Evolutionary conservation across 2,888 invertebrate genomes (phyloP).

Genomic region (Acronicta psi): DNA sequence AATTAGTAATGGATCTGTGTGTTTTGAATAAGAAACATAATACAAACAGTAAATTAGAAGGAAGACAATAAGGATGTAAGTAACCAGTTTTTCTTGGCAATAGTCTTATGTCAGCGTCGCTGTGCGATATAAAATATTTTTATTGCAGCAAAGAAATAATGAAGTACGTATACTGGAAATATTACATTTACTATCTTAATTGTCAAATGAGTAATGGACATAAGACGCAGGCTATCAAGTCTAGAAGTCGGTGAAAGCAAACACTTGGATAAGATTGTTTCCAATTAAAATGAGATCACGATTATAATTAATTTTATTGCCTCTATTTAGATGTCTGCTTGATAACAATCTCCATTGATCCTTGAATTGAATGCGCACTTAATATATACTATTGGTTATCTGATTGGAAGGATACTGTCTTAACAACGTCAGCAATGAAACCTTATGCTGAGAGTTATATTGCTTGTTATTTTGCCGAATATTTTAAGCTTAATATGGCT

Average conservation of each 20-base stretch:
- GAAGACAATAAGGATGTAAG: no score
- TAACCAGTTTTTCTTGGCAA: no score
- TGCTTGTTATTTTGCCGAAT: slow-evolving; percentile 18
- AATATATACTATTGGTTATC: slow-evolving; percentile 31
- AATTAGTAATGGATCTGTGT: no score
- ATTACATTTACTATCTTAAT: slow-evolving; percentile 20
- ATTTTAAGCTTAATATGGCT: slow-evolving; percentile 12
- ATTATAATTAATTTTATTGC: slow-evolving; percentile 48
- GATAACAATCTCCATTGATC: slow-evolving; percentile 51
- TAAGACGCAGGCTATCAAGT: slow-evolving; percentile 20
- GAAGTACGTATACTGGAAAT: slow-evolving; percentile 18
- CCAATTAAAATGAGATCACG: slow-evolving; percentile 58
- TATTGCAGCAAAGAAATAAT: no score
- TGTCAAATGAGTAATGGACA: slow-evolving; percentile 14
- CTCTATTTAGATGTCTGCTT: slow-evolving; percentile 54
- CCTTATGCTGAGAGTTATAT: slow-evolving; percentile 3
- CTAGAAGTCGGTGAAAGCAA: slow-evolving; percentile 40
- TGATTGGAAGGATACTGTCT: slow-evolving; percentile 15
- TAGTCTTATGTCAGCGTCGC: no score
- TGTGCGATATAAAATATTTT: no score
- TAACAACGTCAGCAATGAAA: not conserved
- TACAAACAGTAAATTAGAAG: no score
- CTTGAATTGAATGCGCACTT: slow-evolving; percentile 38
- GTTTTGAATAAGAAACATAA: no score
- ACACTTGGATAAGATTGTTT: slow-evolving; percentile 46